Conservation (phyloP, 2,113 vertebrate species). For the Eurypyga helias region DNA sequence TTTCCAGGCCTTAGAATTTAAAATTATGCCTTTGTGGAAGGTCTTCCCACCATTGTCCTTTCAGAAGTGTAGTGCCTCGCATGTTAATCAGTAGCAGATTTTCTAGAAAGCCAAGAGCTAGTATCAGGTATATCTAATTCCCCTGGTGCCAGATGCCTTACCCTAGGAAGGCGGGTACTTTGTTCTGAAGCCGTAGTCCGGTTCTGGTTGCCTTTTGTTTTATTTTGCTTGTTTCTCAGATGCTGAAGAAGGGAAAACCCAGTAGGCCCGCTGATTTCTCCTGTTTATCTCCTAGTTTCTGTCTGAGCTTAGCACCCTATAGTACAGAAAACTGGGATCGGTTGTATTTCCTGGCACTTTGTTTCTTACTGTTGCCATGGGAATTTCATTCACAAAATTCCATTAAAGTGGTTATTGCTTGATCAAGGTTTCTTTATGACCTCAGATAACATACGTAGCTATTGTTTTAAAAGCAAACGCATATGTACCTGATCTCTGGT, state of each 20-base stretch:
- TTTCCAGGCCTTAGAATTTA: constrained; percentile 48
- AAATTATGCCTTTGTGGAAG: constrained; percentile 57
- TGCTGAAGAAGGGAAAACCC: not conserved
- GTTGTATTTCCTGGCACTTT: constrained; percentile 2
- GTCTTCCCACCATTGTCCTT: constrained; percentile 62
- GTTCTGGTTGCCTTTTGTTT: not conserved
- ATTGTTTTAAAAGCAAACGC: not conserved
- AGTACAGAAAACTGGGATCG: not conserved
- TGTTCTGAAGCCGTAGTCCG: not conserved
- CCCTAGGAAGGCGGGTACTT: not conserved
- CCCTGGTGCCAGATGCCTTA: not conserved
- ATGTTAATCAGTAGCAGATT: constrained; percentile 62
- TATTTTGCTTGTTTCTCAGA: not conserved
- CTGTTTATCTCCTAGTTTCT: not conserved
- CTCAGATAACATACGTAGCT: not conserved
- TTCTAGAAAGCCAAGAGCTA: not conserved
- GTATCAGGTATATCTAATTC: constrained; percentile 36
- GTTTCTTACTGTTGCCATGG: constrained; percentile 29
- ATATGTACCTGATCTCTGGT: not conserved
- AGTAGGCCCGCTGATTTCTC: not conserved
- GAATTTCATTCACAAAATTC: constrained; percentile 59
- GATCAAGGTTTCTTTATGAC: not conserved
- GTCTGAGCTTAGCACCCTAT: not conserved
- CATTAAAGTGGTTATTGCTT: not conserved
- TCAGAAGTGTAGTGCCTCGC: constrained; percentile 25